Evolutionary conservation across 2,888 invertebrate genomes (phyloP).

Genomic region (Mesochorus sp.): DNA sequence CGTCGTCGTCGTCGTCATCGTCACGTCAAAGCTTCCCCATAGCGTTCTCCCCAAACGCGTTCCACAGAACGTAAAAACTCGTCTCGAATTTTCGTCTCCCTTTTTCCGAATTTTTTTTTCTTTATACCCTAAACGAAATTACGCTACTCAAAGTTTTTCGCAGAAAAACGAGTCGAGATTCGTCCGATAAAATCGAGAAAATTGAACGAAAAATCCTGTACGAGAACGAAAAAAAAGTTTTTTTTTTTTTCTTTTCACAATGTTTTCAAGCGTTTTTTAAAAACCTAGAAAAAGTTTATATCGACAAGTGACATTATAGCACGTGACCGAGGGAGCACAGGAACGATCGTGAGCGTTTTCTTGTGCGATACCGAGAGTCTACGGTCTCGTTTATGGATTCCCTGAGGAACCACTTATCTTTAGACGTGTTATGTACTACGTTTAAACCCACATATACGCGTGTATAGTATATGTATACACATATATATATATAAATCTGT

Average conservation of each 20-base stretch:
- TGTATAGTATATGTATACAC: conserved; percentile 4
- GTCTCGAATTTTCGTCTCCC: conserved; percentile 23
- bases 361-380: not conserved
- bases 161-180: not conserved
- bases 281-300: not conserved
- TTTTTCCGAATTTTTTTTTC: not conserved
- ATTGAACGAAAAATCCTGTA: not conserved
- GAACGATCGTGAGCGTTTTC: conserved; percentile 33
- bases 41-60: conserved; percentile 49
- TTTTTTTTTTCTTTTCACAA: not conserved
- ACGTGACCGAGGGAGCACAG: not conserved
- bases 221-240: not conserved
- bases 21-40: conserved; percentile 51
- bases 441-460: not conserved
- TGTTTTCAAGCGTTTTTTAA: no score
- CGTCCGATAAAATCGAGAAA: not conserved
- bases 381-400: conserved; percentile 23
- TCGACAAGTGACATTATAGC: not conserved
- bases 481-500: conserved; percentile 2
- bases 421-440: conserved; percentile 18
- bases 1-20: conserved; percentile 56
- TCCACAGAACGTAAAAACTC: conserved; percentile 43
- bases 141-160: not conserved
- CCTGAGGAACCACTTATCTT: conserved; percentile 49
- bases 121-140: not conserved